These are phyloP conservation scores for Ephydatia muelleri DNA, from an alignment of 37 sponge, comb jelly and placozoan genomes.

Conservation along the genomic window DNA sequence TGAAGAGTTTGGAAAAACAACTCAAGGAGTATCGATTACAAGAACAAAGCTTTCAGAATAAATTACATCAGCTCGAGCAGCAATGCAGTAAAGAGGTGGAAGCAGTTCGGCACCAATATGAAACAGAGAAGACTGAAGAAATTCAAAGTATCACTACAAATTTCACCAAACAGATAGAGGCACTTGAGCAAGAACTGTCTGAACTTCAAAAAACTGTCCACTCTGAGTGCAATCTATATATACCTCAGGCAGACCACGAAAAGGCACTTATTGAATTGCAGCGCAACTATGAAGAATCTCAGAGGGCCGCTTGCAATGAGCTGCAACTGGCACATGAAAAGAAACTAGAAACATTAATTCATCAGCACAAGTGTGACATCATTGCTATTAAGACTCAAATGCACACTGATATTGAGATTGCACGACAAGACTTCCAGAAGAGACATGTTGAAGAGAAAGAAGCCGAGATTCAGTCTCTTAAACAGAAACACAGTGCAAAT, in stretches of 20 bases:
- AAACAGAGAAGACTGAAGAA: conserved; percentile 11
- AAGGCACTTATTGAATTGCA: conserved; percentile 13
- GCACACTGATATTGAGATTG: conserved; percentile 3
- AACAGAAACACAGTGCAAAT: conserved; percentile 3
- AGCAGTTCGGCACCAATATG: conserved; percentile 2
- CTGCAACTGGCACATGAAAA: conserved; percentile 5
- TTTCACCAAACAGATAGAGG: conserved; percentile 19
- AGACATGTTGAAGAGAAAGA: background rate
- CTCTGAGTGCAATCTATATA: background rate
- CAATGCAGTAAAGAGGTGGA: conserved; percentile 32
- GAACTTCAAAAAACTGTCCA: background rate
- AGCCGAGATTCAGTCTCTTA: background rate
- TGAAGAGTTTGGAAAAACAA: conserved; percentile 53
- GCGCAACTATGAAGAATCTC: background rate
- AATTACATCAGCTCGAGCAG: conserved; percentile 13
- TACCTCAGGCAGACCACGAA: conserved; percentile 1
- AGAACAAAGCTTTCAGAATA: conserved; percentile 29
- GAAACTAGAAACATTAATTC: conserved; percentile 18
- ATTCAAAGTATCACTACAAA: background rate
- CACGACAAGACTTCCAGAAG: background rate
- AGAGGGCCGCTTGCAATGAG: background rate
- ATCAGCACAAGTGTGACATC: conserved; percentile 17
- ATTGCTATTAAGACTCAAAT: background rate
- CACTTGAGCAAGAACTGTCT: conserved; percentile 31
- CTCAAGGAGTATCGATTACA: conserved; percentile 51